Conservation (phyloP, 2,797 vertebrate genomes). For the Myotis planiceps region DNA sequence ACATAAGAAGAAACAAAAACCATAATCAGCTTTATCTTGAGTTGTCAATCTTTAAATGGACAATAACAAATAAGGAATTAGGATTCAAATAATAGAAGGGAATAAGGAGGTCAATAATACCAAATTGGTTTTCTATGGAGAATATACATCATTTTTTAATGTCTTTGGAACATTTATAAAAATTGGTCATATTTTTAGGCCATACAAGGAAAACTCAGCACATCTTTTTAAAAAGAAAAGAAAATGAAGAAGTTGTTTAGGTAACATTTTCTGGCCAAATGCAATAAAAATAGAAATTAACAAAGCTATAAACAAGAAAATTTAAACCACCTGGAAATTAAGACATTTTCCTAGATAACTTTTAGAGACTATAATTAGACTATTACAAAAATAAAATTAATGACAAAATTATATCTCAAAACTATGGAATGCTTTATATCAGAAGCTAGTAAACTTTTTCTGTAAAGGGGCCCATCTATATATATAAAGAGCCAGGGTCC, state of each 20-base stretch:
- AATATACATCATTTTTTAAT: background rate
- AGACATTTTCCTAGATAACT: background rate
- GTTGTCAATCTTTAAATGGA: background rate
- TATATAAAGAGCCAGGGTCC: no score
- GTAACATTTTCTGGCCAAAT: background rate
- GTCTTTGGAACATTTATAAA: slow-evolving; percentile 1
- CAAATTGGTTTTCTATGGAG: background rate
- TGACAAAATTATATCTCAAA: background rate
- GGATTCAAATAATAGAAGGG: background rate
- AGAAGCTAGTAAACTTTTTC: background rate
- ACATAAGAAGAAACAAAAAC: background rate
- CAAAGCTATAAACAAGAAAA: background rate
- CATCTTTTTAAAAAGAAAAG: background rate
- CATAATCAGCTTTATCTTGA: background rate
- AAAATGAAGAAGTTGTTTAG: background rate
- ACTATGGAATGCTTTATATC: background rate
- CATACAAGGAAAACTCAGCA: background rate
- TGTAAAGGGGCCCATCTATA: background rate
- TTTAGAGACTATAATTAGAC: background rate
- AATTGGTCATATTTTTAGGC: background rate
- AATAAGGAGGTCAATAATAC: background rate
- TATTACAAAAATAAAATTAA: slow-evolving; percentile 15
- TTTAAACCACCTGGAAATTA: slow-evolving; percentile 36
- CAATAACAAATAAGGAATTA: background rate
- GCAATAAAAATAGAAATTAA: slow-evolving; percentile 23